Evolutionary conservation across 2,113 vertebrate genomes (phyloP).

Genomic region (Rhynchomys soricoides): DNA sequence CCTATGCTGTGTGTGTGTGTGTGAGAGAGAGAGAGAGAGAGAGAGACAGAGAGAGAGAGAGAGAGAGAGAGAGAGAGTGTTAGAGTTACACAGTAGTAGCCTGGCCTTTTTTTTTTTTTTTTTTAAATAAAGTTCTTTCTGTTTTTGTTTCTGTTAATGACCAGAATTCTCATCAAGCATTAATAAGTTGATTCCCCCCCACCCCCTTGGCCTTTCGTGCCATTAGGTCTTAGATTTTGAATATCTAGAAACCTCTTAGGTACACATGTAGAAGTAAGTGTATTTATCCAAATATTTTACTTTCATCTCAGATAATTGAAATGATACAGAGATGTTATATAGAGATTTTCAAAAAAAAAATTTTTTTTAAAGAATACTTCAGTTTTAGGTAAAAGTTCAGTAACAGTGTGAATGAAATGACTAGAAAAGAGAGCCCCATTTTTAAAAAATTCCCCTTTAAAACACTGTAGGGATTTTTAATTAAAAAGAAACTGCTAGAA

Average conservation of each 20-base stretch:
- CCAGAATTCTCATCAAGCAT: neutral
- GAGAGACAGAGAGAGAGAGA: accelerated
- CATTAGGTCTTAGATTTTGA: neutral
- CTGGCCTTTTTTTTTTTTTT: neutral
- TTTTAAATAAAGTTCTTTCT: neutral
- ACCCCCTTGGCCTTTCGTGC: neutral
- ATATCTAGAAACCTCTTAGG: neutral
- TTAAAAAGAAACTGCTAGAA: neutral
- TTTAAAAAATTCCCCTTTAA: neutral
- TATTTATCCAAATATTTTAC: constrained; percentile 10
- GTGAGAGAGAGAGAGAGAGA: neutral
- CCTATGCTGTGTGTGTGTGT: neutral
- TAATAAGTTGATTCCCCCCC: neutral
- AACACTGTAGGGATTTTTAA: neutral
- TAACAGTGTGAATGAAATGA: neutral
- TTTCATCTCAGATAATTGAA: constrained; percentile 33
- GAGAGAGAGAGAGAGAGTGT: neutral
- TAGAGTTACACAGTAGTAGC: neutral
- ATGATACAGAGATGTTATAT: neutral
- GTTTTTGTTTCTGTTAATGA: neutral
- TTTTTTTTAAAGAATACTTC: neutral
- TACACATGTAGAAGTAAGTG: neutral
- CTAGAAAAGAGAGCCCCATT: neutral
- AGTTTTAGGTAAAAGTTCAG: neutral
- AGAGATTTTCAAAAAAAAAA: constrained; percentile 24